phyloP scores from a whole-genome alignment of 2,888 invertebrate species.

The Pediacus dermestoides region DNA sequence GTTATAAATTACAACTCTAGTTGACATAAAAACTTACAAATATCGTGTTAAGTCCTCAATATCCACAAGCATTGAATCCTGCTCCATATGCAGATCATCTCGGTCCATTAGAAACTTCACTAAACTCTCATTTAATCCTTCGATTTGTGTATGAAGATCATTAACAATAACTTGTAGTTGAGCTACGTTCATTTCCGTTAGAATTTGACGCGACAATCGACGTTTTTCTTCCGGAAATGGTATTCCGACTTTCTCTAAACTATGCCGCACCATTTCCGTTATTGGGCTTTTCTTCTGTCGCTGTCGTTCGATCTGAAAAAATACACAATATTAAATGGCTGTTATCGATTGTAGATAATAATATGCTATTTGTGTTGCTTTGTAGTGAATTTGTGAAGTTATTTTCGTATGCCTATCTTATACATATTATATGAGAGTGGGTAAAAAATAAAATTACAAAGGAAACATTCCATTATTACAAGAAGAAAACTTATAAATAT shows the following conservation, averaged over 20 bases:
- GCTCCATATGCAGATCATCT: slow-evolving; percentile 96
- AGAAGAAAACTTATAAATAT: no score
- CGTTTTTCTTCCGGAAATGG: slow-evolving; percentile 79
- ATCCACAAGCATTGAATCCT: slow-evolving; percentile 96
- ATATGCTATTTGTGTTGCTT: no score
- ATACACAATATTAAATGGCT: no score
- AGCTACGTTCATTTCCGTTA: slow-evolving; percentile 91
- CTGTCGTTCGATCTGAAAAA: slow-evolving; percentile 59
- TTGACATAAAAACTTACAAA: slow-evolving; percentile 59
- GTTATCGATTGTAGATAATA: no score
- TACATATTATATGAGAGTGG: no score
- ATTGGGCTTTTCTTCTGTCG: slow-evolving; percentile 74
- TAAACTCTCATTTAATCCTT: slow-evolving; percentile 84
- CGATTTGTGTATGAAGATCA: slow-evolving; percentile 90
- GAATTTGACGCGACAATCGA: slow-evolving; percentile 76
- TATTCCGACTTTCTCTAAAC: slow-evolving; percentile 77
- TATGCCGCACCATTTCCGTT: slow-evolving; percentile 79
- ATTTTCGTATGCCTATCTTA: no score
- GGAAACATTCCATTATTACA: no score
- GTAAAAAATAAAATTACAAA: no score
- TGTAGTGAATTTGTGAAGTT: no score
- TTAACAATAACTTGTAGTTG: slow-evolving; percentile 93
- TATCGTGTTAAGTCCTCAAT: slow-evolving; percentile 93
- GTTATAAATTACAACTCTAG: slow-evolving; percentile 4
- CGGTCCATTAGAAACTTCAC: slow-evolving; percentile 87